Percentiles rank a stretch among this genome's conserved stretches.
Conservation (phyloP, 2,888 invertebrate genomes). For the Ophonus ardosiacus region DNA sequence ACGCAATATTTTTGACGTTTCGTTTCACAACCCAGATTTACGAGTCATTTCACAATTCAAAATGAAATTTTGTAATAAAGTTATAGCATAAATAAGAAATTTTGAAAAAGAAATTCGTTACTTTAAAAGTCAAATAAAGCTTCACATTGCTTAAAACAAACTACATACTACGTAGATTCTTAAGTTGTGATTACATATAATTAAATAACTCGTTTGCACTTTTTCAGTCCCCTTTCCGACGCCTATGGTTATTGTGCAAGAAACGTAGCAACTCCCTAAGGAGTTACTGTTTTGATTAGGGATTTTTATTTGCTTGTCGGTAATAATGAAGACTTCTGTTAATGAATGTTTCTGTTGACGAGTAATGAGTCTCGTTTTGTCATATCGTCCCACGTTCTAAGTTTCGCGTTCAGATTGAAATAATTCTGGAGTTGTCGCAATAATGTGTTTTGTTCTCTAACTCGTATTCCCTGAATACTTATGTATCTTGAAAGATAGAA, state of each 20-base stretch:
- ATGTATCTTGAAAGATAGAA: no score
- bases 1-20: no score
- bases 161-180: no score
- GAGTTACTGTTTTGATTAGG: slow-evolving; percentile 43
- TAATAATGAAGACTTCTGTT: slow-evolving; percentile 44
- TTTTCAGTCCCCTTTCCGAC: background rate
- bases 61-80: no score
- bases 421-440: background rate
- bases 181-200: no score
- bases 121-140: no score
- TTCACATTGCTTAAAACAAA: no score
- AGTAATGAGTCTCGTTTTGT: slow-evolving; percentile 41
- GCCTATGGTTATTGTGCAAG: background rate
- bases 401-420: background rate
- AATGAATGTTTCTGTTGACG: slow-evolving; percentile 47
- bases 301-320: slow-evolving; percentile 39
- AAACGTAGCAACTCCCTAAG: slow-evolving; percentile 7
- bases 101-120: no score
- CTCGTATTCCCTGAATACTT: no score
- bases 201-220: background rate
- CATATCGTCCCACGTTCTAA: background rate
- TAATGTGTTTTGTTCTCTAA: slow-evolving; percentile 9
- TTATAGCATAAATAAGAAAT: no score
- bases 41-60: no score
- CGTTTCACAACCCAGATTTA: no score